These are phyloP conservation scores for Acropora tenuis DNA, from an alignment of 64 coral and sea anemone species.

Conservation along the genomic window DNA sequence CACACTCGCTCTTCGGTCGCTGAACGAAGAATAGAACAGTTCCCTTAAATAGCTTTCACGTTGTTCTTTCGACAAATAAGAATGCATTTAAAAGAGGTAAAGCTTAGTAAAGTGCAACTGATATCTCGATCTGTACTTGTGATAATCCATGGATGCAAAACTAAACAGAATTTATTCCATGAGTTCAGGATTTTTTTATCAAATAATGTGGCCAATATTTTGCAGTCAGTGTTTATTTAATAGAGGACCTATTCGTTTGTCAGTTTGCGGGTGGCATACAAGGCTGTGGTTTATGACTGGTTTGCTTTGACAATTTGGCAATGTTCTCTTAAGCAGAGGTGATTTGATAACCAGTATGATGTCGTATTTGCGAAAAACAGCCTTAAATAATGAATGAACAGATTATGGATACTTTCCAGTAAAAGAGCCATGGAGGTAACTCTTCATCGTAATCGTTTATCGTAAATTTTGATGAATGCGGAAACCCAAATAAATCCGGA, in stretches of 20 bases:
- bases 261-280: slow-evolving; percentile 24
- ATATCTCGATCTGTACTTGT: background rate
- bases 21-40: slow-evolving; percentile 90
- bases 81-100: slow-evolving; percentile 63
- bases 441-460: too few species aligned
- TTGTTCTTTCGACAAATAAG: slow-evolving; percentile 87
- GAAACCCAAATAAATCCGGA: too few species aligned
- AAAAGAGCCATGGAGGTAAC: background rate
- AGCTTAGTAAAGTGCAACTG: background rate
- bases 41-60: slow-evolving; percentile 90
- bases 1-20: slow-evolving; percentile 75
- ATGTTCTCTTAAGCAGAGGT: background rate
- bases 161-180: background rate
- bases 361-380: background rate
- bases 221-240: background rate
- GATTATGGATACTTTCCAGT: background rate
- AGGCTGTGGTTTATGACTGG: slow-evolving; percentile 38
- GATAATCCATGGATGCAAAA: background rate
- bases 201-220: slow-evolving; percentile 33
- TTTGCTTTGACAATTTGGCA: slow-evolving; percentile 13
- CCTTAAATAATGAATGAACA: slow-evolving; percentile 11
- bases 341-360: slow-evolving; percentile 3
- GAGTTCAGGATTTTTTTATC: background rate
- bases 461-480: background rate
- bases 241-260: background rate